A percentile compares a stretch with the other conserved stretches of the same genome.
phyloP scores from a whole-genome alignment of 1,140 invertebrate genomes.

The Cotesia chilonis region DNA sequence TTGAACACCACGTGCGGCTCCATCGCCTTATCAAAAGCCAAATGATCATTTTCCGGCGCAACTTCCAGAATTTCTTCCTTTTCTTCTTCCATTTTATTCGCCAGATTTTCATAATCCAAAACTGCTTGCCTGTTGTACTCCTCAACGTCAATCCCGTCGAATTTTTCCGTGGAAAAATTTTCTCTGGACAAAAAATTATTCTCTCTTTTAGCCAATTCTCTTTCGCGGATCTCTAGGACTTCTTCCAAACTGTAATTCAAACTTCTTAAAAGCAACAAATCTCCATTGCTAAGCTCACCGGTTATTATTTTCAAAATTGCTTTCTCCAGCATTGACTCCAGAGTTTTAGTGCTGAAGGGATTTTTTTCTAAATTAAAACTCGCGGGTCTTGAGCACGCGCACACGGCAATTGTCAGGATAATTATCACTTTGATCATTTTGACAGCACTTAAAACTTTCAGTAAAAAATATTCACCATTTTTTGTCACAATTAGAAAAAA shows the following conservation, averaged over 20 bases:
- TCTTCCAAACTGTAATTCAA: conserved; percentile 59
- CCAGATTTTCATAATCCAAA: conserved; percentile 59
- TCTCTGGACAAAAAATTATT: conserved; percentile 30
- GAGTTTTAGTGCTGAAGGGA: conserved; percentile 50
- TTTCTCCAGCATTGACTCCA: conserved; percentile 61
- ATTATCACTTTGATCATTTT: conserved; percentile 12
- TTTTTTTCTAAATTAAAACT: conserved; percentile 22
- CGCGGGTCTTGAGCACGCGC: conserved; percentile 1
- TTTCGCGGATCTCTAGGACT: conserved; percentile 57
- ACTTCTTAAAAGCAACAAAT: conserved; percentile 57
- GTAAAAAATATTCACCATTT: too few species aligned
- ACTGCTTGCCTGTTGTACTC: conserved; percentile 58
- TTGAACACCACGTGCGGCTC: conserved; percentile 61
- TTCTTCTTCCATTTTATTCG: conserved; percentile 39
- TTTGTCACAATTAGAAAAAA: too few species aligned
- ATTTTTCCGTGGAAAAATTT: conserved; percentile 29
- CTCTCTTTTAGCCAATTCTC: conserved; percentile 51
- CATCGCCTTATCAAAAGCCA: conserved; percentile 52
- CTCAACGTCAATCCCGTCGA: conserved; percentile 49
- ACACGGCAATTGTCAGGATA: conserved; percentile 25
- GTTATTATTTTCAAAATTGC: conserved; percentile 61
- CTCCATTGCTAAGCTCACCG: conserved; percentile 54
- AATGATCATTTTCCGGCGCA: conserved; percentile 23
- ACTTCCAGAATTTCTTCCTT: conserved; percentile 3
- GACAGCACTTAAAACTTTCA: too few species aligned